Evolutionary conservation across 2,797 vertebrate genomes (phyloP), one percentile per base, ranked within the genome.

Genomic region (Gephyroberyx darwinii): DNA sequence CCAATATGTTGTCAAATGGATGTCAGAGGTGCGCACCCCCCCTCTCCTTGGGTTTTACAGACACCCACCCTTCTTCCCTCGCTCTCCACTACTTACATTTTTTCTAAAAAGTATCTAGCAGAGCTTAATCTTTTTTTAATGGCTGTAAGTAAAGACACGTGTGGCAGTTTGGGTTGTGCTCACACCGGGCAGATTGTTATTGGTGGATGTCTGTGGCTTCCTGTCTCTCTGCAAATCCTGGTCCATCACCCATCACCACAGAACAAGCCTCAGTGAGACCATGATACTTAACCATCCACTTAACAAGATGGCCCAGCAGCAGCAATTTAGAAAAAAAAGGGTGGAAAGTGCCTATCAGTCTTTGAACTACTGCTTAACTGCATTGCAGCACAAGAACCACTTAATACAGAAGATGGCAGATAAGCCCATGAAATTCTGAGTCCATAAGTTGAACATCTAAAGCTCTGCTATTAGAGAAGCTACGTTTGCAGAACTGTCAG

Each of bases 221-320:
- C 51, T 74, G 63, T 84, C 73, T 71, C 57, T 71, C 69, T 52
- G 55, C 41, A 61, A 82, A 85, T 72, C 71, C 70, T 71, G 47
- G 48, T 77, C 75, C 69, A 85, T 87, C 85, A 85, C 60, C 68
- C 84, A 70, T 26, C 26, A 26, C 26, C 26, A 69, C 70, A 74
- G 77, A 84, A 77, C 73, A 69, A n/a, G 56, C 70, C 79, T 88
- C 63, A 77, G 57, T 0, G 20, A 74, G 66, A 71, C 71, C 72
- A 61, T 64, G 81, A 78, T 75, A 84, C 84, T 90, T 86, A 88
- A 83, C 81, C 76, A 74, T 83, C 82, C 77, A 86, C 86, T 89
- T 89, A 88, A 87, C 78, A 74, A 84, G 85, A 86, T 83, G 74
- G 81, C 77, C 81, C 65, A 77, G 86, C 80, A 80, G 87, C 76